Evolutionary conservation across 1,140 invertebrate genomes (phyloP), one percentile per base, ranked within the genome.

Genomic region (Heterodera carotae): DNA sequence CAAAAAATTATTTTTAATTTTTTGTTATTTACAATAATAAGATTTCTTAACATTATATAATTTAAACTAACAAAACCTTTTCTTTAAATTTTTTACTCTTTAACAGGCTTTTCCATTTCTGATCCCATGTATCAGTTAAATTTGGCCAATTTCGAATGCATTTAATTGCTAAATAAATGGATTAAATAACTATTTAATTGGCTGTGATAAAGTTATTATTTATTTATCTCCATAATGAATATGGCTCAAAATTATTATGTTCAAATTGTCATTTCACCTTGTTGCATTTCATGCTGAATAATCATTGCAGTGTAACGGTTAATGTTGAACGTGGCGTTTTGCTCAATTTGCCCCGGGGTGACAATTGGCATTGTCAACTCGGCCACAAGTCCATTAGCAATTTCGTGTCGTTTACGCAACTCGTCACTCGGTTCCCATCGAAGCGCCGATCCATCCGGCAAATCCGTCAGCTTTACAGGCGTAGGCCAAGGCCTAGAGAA

Each of bases 301-400:
- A 69, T 69, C 10, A 22, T 48, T 39, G 43, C 34, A 25, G 29
- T 69, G 2, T 25, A 69, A 6, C n/a, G n/a, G 27, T 69, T 69
- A 5, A 69, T 27, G 25, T 69, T 69, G 43, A 69, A 69, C 22
- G 25, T 69, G 34, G 67, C 43, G 31, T 69, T 69, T 12, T 69
- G 67, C 12, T 69, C 67, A 69, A 48, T 36, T 10, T 29, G 43
- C 25, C 67, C 67, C 22, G 67, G 67, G 22, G 67, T 69, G 22
- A 69, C 43, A 69, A 69, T 69, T 69, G 67, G 34, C 67, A 69
- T 69, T 39, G 43, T n/a, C 67, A 69, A 56, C 5, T 69, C 25
- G 67, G 67, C 25, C 22, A n/a, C n/a, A 69, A 69, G n/a, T 29
- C 34, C 43, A 22, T 29, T 5, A 18, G 12, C 12, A 56, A 56